Conservation (phyloP, 2,797 vertebrate species). For the Spea hammondii region DNA sequence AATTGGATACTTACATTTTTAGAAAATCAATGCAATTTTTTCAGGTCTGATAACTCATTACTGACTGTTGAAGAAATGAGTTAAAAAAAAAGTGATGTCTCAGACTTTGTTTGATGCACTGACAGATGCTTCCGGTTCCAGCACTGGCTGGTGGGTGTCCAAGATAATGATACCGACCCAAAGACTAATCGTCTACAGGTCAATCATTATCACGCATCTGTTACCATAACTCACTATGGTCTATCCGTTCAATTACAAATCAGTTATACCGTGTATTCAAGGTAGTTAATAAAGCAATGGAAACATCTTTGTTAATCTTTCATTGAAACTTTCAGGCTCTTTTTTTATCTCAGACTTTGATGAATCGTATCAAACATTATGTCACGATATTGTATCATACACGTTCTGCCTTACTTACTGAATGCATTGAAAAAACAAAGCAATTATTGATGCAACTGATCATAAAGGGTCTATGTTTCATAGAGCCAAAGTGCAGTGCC, state of each 20-base stretch:
- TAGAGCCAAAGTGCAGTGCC: conserved; percentile 37
- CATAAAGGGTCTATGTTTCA: conserved; percentile 27
- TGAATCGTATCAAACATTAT: conserved; percentile 25
- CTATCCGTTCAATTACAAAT: conserved; percentile 26
- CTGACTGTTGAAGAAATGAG: conserved; percentile 29
- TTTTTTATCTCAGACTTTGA: conserved; percentile 22
- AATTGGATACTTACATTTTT: background rate
- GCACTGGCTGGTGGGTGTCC: background rate
- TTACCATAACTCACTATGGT: conserved; percentile 15
- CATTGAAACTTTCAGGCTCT: conserved; percentile 15
- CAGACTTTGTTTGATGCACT: background rate
- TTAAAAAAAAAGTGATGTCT: conserved; percentile 6
- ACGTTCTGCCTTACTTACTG: conserved; percentile 47
- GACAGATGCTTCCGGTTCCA: background rate
- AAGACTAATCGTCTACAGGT: background rate
- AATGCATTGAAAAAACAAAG: conserved; percentile 30
- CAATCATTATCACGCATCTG: conserved; percentile 6
- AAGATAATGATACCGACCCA: background rate
- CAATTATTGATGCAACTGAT: conserved; percentile 26
- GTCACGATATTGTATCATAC: conserved; percentile 50
- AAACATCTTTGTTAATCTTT: conserved; percentile 19
- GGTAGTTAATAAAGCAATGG: conserved; percentile 6
- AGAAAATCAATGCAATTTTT: conserved; percentile 36
- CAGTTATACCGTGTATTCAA: conserved; percentile 23
- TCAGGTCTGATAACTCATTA: conserved; percentile 26